Base-by-base conservation (phyloP, 2,888 invertebrate genomes). In the Pandemis heparana region DNA sequence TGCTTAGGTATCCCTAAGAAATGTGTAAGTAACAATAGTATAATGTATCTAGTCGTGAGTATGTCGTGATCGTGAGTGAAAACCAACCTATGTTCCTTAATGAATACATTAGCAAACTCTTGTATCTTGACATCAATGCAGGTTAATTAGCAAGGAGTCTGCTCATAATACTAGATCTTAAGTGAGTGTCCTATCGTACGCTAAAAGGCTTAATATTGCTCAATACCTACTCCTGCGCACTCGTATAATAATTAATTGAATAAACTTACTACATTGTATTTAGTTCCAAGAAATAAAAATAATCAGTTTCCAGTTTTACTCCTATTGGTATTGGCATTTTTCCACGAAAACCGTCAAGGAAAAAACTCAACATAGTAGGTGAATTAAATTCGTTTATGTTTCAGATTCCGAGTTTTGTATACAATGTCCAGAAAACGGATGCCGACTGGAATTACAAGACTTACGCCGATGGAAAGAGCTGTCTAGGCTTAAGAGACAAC, bases 391-490 rank as follows among this genome's bases (percentile, higher is more conserved):
- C 8, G 60, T 66, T 61, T 53, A 59, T 63, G 46, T 85, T 88
- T 70, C 83, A 92, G 88, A 82, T 92, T 8, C 91, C 91, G 1
- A 85, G 85, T 9, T 84, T 91, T 48, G 75, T 90, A 66, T 87
- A 88, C 74, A 75, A 81, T 43, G 86, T 87, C 53, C 86, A 87
- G 72, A 78, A 84, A 56, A 85, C 88, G 6, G 77, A 88, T 46
- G 86, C 92, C 32, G 95, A 96, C 79, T 96, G 96, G 96, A 87
- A 88, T 67, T 96, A 95, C 82, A 88, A 90, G 77, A 95, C 95
- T 0, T 85, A 91, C 51, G 87, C 90, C 5, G 82, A 87, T 76
- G 84, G 86, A 32, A 81, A 85, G 39, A 82, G 81, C 73, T 92
- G 93, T 48, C 89, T 92, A 66, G 89, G 90, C 43, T 89, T 91